Conservation (phyloP, 1,140 invertebrate species). For the Anastatus disparis region DNA sequence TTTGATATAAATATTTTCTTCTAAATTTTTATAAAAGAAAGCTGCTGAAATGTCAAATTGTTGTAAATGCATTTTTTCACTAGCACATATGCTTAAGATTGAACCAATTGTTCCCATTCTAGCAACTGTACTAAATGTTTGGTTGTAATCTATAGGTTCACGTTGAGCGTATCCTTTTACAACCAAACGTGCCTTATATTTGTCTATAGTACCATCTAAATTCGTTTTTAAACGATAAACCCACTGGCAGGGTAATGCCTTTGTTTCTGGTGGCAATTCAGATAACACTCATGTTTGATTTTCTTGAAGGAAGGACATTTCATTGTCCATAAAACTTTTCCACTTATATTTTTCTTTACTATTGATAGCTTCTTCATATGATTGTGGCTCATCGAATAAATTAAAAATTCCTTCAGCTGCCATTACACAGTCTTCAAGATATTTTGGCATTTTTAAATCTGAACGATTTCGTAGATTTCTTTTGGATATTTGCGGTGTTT, state of each 20-base stretch:
- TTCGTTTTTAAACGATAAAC: conserved; percentile 42
- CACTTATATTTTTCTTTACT: conserved; percentile 33
- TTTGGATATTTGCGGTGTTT: neutral
- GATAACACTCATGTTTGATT: conserved; percentile 43
- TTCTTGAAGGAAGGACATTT: conserved; percentile 40
- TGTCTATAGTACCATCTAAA: conserved; percentile 16
- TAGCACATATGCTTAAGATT: neutral
- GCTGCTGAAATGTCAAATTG: conserved; percentile 56
- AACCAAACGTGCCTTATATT: too few species aligned
- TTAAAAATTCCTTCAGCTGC: too few species aligned
- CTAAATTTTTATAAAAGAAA: conserved; percentile 53
- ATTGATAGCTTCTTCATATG: conserved; percentile 24
- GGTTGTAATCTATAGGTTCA: conserved; percentile 36
- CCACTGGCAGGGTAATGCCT: conserved; percentile 42
- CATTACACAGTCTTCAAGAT: too few species aligned
- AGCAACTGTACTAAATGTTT: too few species aligned
- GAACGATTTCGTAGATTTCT: conserved; percentile 7
- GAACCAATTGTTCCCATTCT: conserved; percentile 22
- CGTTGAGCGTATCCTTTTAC: conserved; percentile 16
- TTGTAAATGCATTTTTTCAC: neutral
- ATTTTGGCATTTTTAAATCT: too few species aligned
- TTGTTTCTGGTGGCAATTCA: conserved; percentile 10
- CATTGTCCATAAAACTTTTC: conserved; percentile 41
- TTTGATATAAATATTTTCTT: conserved; percentile 55
- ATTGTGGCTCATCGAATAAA: neutral